These are phyloP conservation scores for Crotophaga sulcirostris DNA, from an alignment of 2,113 vertebrate species.

Conservation along the genomic window DNA sequence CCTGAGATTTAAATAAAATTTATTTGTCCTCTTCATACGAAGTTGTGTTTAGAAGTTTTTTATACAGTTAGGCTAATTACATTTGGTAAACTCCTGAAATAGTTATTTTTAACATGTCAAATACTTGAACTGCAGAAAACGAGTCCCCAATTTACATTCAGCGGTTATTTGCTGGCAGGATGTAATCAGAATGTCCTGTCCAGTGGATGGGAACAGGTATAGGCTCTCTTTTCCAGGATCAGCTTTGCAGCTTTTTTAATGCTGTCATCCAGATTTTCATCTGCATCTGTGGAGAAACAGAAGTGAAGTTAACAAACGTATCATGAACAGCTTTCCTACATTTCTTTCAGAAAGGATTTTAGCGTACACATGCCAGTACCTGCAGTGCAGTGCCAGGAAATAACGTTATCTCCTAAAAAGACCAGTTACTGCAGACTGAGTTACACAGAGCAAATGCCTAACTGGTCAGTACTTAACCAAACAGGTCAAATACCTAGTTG, in stretches of 20 bases:
- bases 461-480: not conserved
- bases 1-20: not conserved
- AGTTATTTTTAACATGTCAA: not conserved
- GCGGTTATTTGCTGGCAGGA: not conserved
- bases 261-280: conserved; percentile 88
- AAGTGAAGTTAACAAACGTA: not conserved
- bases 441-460: not conserved
- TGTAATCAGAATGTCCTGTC: conserved; percentile 83
- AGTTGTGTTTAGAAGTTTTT: not conserved
- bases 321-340: not conserved
- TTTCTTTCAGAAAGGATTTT: not conserved
- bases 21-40: not conserved
- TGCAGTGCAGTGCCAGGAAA: not conserved
- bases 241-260: conserved; percentile 90
- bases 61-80: not conserved
- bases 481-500: not conserved
- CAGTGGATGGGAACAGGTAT: conserved; percentile 90
- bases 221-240: conserved; percentile 85
- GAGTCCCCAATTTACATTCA: not conserved
- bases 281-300: conserved; percentile 73
- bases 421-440: not conserved
- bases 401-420: not conserved
- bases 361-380: not conserved
- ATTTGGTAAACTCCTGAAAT: not conserved
- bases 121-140: not conserved